Percentiles rank a stretch among this genome's conserved stretches.
Evolutionary conservation across 2,888 invertebrate genomes (phyloP).

Genomic region (Gryllus longicercus): DNA sequence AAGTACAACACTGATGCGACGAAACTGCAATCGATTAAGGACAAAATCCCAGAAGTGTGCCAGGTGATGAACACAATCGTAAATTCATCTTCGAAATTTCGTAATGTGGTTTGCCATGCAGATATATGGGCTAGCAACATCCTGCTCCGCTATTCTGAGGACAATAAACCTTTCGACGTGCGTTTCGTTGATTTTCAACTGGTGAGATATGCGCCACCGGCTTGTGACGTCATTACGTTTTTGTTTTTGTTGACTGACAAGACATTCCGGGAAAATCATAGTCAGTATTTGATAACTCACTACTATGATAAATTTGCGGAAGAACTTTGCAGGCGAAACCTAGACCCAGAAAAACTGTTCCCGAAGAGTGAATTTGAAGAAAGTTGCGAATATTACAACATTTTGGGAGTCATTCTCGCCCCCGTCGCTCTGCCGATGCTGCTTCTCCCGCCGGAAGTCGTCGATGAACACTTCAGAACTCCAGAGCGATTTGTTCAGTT

Average conservation of each 20-base stretch:
- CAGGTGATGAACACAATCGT: not conserved
- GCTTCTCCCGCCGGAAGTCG: not conserved
- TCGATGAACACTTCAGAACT: not conserved
- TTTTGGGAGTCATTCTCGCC: not conserved
- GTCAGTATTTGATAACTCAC: not conserved
- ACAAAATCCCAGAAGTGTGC: not conserved
- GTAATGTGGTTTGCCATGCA: not conserved
- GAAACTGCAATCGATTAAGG: not conserved
- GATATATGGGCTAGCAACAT: not conserved
- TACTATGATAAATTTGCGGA: not conserved
- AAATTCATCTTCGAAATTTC: not conserved
- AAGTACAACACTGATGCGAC: not conserved
- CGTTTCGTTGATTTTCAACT: slow-evolving; percentile 21
- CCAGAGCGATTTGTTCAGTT: not conserved
- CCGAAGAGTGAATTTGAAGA: not conserved
- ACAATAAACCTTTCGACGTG: not conserved
- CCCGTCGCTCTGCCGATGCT: not conserved
- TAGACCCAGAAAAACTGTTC: not conserved
- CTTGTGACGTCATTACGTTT: slow-evolving; percentile 17
- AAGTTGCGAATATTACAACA: not conserved
- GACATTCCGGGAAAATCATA: not conserved
- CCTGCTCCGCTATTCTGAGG: not conserved
- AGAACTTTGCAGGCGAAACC: not conserved
- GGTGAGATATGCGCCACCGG: slow-evolving; percentile 18
- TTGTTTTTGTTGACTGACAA: not conserved